Evolutionary conservation across 1,140 invertebrate species (phyloP).

Genomic region (Megalonaias nervosa): DNA sequence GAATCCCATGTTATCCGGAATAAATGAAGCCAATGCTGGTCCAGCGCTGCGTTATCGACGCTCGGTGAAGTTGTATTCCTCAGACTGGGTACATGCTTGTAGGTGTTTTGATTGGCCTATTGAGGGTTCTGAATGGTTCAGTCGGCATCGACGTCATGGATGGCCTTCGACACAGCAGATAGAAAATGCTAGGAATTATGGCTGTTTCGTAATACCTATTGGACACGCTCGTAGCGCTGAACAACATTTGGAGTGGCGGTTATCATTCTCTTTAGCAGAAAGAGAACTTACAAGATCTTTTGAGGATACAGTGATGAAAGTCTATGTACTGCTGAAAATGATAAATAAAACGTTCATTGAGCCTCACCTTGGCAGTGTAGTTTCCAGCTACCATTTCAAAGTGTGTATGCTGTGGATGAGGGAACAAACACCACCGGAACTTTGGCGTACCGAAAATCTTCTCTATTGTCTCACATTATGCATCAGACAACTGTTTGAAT

Average conservation of each 20-base stretch:
- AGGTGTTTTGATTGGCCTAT: too few relatives aligned
- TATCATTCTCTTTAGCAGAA: slow-evolving; percentile 7
- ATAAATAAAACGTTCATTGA: slow-evolving; percentile 7
- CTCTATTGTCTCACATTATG: neutral
- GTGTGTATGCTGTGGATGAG: slow-evolving; percentile 1
- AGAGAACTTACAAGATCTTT: slow-evolving; percentile 6
- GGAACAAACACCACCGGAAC: neutral
- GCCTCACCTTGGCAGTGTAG: neutral
- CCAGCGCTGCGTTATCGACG: too few relatives aligned
- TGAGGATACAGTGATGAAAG: slow-evolving; percentile 7
- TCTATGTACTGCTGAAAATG: slow-evolving; percentile 9
- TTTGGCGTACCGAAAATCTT: slow-evolving; percentile 6
- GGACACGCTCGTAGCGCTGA: slow-evolving; percentile 4
- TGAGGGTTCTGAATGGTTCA: too few relatives aligned
- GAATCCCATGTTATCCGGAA: too few relatives aligned
- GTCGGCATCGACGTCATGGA: too few relatives aligned
- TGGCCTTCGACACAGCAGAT: too few relatives aligned
- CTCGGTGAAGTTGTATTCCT: too few relatives aligned
- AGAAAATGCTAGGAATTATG: too few relatives aligned
- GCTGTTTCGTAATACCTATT: neutral
- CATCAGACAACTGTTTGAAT: too few relatives aligned
- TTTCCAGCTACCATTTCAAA: slow-evolving; percentile 12
- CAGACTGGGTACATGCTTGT: too few relatives aligned
- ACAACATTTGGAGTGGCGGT: slow-evolving; percentile 2
- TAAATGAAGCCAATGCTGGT: too few relatives aligned